Base-by-base conservation (phyloP, 1,140 invertebrate genomes). In the Eulimnadia texana region DNA sequence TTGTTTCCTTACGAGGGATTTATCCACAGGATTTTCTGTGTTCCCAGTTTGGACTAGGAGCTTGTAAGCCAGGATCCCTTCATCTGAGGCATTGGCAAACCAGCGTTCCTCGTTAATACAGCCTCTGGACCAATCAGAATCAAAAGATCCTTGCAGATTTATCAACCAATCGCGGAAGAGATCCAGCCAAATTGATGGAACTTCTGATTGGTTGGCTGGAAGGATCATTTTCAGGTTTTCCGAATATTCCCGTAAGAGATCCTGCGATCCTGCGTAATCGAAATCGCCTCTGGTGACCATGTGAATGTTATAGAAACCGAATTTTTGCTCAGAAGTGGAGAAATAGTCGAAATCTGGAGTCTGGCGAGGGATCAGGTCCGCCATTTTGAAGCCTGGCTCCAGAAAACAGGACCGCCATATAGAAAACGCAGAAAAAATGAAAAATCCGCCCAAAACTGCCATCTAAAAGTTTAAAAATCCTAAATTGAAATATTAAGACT, bases 291-390 rank as follows among this genome's bases (percentile, higher is more conserved):
- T 85, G 0, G 94, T 98, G 0, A 98, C 88, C 0, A 92, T 87
- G 75, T 87, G 93, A 84, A 98, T 95, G 71, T 90, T 93, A 73
- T 97, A 98, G 74, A 98, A 97, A 3, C 93, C 93, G 73, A 99
- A 99, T 70, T 93, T 89, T 66, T 89, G 84, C 55, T 88, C 84
- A 70, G 97, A 92, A 1, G 89, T 84, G 29, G 84, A 83, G 2
- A 99, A 78, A 72, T 98, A 99, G 61, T 86, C 83, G 70, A 93
- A 86, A 74, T 98, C 94, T 56, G 87, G 84, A 0, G 93, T 95
- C 66, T 88, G 82, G 68, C 86, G 84, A 0, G 96, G 95, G 27
- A 98, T 90, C 61, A 98, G 80, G 66, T 96, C 93, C 0, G 90
- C 90, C 9, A 97, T 77, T 67, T 93, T 90, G 23, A 97, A 74